phyloP scores from a whole-genome alignment of 1,140 invertebrate species.

The Drusus annulatus region DNA sequence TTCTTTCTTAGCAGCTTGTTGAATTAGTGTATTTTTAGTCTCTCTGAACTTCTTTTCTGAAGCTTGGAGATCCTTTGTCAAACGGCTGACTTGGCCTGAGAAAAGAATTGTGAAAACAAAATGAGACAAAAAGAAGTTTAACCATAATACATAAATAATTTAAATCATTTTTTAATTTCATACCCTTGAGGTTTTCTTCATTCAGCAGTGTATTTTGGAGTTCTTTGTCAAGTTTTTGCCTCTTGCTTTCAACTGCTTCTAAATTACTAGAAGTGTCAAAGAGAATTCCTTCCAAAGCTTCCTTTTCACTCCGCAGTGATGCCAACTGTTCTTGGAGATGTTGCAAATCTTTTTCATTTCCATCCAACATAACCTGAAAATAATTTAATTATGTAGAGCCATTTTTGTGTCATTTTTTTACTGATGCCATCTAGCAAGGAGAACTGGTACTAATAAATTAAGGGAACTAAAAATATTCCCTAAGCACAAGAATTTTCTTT shows the following conservation, averaged over 20 bases:
- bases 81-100: slow-evolving; percentile 73
- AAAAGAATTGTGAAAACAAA: slow-evolving; percentile 7
- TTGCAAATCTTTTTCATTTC: slow-evolving; percentile 85
- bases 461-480: no score
- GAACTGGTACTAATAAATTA: no score
- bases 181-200: slow-evolving; percentile 82
- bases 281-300: slow-evolving; percentile 84
- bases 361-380: slow-evolving; percentile 79
- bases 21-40: slow-evolving; percentile 79
- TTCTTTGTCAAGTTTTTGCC: slow-evolving; percentile 82
- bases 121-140: neutral
- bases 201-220: slow-evolving; percentile 82
- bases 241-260: slow-evolving; percentile 80
- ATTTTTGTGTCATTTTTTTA: no score
- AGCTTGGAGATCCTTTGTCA: slow-evolving; percentile 83
- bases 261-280: slow-evolving; percentile 86
- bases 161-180: neutral
- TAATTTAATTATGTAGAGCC: neutral
- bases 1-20: slow-evolving; percentile 82
- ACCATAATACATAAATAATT: neutral
- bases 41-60: slow-evolving; percentile 83
- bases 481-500: no score
- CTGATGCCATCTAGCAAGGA: no score
- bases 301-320: slow-evolving; percentile 83
- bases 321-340: slow-evolving; percentile 82